Evolutionary conservation across 2,113 vertebrate genomes (phyloP).

Genomic region (Tragelaphus buxtoni): DNA sequence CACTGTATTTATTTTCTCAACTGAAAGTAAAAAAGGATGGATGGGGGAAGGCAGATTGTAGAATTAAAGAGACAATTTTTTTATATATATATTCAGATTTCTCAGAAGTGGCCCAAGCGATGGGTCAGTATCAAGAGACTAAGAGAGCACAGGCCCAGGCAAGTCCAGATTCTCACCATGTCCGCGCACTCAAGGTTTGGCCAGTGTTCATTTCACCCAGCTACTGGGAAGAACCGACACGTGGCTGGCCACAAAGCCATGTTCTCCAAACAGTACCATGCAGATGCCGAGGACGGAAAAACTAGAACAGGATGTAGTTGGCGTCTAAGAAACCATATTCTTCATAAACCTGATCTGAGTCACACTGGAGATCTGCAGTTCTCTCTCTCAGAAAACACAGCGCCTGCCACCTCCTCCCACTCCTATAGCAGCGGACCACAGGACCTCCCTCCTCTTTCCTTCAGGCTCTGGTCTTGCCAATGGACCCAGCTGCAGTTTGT

Average conservation of each 20-base stretch:
- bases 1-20: background rate
- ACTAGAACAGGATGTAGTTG: fast-evolving
- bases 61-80: background rate
- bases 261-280: background rate
- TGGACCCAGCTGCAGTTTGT: background rate
- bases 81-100: background rate
- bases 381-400: background rate
- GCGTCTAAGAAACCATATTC: background rate
- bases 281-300: background rate
- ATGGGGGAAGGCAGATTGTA: background rate
- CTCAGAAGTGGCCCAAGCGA: background rate
- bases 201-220: background rate
- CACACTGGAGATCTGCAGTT: background rate
- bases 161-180: background rate
- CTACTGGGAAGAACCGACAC: background rate
- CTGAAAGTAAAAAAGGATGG: background rate
- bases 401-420: background rate
- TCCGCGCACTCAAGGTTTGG: too few species aligned
- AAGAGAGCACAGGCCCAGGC: background rate
- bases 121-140: background rate
- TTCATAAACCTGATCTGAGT: background rate
- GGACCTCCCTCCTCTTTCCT: background rate
- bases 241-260: background rate
- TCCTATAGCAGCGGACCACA: background rate
- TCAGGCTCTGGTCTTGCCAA: background rate